Percentiles rank a stretch among this genome's conserved stretches.
Conservation (phyloP, 2,888 invertebrate genomes). For the Neoaliturus tenellus region DNA sequence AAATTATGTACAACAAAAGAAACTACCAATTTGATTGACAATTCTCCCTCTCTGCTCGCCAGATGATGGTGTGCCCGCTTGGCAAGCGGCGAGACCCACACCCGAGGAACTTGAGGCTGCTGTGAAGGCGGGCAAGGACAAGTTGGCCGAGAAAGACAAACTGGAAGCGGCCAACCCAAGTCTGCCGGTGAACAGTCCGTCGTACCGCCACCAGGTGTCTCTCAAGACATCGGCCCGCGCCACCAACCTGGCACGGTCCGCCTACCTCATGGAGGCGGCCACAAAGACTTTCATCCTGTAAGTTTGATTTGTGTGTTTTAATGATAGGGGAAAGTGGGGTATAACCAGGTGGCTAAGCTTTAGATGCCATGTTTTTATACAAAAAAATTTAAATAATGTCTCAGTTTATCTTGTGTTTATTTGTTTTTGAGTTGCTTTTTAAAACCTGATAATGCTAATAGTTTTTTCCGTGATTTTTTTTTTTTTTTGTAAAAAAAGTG, state of each 20-base stretch:
- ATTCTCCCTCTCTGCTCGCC: background rate
- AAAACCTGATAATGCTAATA: too few species aligned
- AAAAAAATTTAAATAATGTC: too few species aligned
- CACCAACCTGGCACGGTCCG: slow-evolving; percentile 79
- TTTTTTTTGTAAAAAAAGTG: too few species aligned
- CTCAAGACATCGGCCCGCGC: slow-evolving; percentile 79
- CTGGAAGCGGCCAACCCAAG: slow-evolving; percentile 73
- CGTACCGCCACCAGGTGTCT: slow-evolving; percentile 80
- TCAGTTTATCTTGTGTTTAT: too few species aligned
- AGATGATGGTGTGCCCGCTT: slow-evolving; percentile 59
- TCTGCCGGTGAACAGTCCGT: slow-evolving; percentile 63
- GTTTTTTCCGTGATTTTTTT: too few species aligned
- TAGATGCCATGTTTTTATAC: too few species aligned
- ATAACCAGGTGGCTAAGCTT: too few species aligned
- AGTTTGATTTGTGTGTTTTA: too few species aligned
- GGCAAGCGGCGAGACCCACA: slow-evolving; percentile 68
- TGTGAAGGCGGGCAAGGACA: slow-evolving; percentile 75
- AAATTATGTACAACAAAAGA: too few species aligned
- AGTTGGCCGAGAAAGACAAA: slow-evolving; percentile 75
- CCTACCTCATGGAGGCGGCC: slow-evolving; percentile 82
- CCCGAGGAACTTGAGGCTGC: slow-evolving; percentile 74
- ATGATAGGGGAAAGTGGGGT: too few species aligned
- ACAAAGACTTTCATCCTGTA: slow-evolving; percentile 74
- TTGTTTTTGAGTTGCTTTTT: too few species aligned
- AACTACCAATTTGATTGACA: too few species aligned